Evolutionary conservation across 2,113 vertebrate species (phyloP).

Genomic region (Rhinolophus sinicus): DNA sequence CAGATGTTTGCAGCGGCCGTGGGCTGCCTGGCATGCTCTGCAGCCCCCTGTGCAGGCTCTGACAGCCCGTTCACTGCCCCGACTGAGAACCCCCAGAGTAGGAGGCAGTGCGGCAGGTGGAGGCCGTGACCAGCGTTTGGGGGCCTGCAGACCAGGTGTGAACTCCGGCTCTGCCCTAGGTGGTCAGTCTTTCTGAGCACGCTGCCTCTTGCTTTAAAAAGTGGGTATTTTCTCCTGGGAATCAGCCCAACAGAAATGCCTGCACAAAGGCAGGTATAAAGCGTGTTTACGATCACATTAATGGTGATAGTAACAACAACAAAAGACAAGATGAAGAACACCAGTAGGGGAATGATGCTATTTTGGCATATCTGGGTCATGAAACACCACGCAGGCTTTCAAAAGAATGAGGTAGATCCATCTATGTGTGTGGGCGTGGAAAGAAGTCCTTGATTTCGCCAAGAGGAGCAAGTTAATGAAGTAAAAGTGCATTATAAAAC

Average conservation of each 20-base stretch:
- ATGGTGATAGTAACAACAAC: not conserved
- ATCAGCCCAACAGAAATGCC: not conserved
- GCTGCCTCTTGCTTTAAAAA: not conserved
- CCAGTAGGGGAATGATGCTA: not conserved
- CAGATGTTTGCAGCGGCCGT: fast-evolving
- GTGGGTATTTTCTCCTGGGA: not conserved
- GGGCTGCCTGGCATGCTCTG: fast-evolving
- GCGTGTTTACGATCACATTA: not conserved
- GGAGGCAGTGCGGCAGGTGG: fast-evolving
- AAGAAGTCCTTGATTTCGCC: not conserved
- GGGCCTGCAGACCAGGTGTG: not conserved
- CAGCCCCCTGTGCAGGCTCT: not conserved
- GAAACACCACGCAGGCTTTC: fast-evolving
- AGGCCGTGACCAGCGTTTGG: fast-evolving
- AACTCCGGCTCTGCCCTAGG: not conserved
- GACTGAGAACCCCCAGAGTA: fast-evolving
- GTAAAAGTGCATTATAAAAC: not conserved
- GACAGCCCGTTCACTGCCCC: fast-evolving
- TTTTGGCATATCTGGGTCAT: not conserved
- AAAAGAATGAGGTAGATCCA: no score
- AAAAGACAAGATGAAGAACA: not conserved
- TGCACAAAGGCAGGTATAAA: no score
- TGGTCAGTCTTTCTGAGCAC: no score
- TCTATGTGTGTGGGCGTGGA: fast-evolving
- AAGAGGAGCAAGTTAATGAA: not conserved